Evolutionary conservation across 2,888 invertebrate genomes (phyloP).

Genomic region (Aquatica leii): DNA sequence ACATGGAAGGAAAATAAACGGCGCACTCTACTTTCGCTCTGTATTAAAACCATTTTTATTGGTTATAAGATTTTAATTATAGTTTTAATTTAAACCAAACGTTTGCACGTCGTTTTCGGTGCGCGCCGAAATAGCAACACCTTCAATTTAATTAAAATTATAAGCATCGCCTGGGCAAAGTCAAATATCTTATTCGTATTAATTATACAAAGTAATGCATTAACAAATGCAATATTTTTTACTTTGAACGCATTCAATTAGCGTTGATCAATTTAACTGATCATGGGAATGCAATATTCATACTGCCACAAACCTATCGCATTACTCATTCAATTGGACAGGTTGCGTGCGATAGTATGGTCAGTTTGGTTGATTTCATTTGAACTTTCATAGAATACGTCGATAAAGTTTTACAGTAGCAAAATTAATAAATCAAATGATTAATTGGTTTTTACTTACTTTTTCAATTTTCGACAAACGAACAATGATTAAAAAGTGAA

Average conservation of each 20-base stretch:
- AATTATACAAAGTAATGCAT: neutral
- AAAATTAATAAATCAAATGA: constrained; percentile 15
- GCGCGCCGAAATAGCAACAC: neutral
- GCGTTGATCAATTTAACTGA: constrained; percentile 21
- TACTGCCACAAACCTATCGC: constrained; percentile 32
- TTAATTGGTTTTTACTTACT: constrained; percentile 12
- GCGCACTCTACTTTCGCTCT: neutral
- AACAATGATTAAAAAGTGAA: too few relatives aligned
- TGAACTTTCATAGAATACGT: constrained; percentile 35
- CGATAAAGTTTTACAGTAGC: constrained; percentile 18
- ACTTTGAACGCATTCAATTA: constrained; percentile 26
- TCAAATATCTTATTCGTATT: neutral
- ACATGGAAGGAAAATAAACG: constrained; percentile 34
- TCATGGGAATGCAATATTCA: constrained; percentile 34
- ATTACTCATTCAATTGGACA: constrained; percentile 37
- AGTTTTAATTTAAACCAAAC: neutral
- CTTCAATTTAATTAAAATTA: neutral
- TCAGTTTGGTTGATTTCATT: constrained; percentile 36
- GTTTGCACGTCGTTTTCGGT: neutral
- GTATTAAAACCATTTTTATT: constrained; percentile 8
- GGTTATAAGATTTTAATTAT: constrained; percentile 6
- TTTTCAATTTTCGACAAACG: too few relatives aligned
- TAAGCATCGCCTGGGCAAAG: neutral
- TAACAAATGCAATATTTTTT: constrained; percentile 13
- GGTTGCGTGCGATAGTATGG: constrained; percentile 37